These are phyloP conservation scores for Encarsia formosa DNA, from an alignment of 2,888 invertebrate species.

Conservation along the genomic window DNA sequence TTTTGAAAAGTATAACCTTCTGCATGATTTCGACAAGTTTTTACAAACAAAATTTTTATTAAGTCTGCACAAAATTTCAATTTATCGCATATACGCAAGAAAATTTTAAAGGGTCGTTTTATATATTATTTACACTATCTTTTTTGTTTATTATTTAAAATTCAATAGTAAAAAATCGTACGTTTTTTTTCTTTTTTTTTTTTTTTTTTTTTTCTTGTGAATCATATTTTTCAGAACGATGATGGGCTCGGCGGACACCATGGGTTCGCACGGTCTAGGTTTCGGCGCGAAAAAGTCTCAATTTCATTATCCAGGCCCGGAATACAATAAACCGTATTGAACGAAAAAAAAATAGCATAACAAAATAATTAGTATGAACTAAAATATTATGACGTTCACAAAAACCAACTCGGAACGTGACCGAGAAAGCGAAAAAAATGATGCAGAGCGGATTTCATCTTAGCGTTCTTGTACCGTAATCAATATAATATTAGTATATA, in stretches of 20 bases:
- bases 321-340: slow-evolving; percentile 33
- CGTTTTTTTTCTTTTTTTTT: background rate
- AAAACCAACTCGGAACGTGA: too few species aligned
- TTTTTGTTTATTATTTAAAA: background rate
- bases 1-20: slow-evolving; percentile 6
- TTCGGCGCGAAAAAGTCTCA: slow-evolving; percentile 38
- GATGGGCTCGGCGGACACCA: slow-evolving; percentile 36
- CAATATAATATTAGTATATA: too few species aligned
- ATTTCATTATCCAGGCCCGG: slow-evolving; percentile 36
- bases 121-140: background rate
- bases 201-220: too few species aligned
- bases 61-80: too few species aligned
- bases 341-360: background rate
- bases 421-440: too few species aligned
- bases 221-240: slow-evolving; percentile 42
- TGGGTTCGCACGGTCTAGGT: slow-evolving; percentile 34
- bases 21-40: slow-evolving; percentile 25
- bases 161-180: background rate
- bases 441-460: too few species aligned
- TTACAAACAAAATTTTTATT: slow-evolving; percentile 39
- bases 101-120: too few species aligned
- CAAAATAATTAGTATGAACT: background rate
- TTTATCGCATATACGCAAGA: too few species aligned
- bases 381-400: too few species aligned
- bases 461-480: too few species aligned